Conservation (phyloP, 2,888 invertebrate species). For the Plebejus melissa region DNA sequence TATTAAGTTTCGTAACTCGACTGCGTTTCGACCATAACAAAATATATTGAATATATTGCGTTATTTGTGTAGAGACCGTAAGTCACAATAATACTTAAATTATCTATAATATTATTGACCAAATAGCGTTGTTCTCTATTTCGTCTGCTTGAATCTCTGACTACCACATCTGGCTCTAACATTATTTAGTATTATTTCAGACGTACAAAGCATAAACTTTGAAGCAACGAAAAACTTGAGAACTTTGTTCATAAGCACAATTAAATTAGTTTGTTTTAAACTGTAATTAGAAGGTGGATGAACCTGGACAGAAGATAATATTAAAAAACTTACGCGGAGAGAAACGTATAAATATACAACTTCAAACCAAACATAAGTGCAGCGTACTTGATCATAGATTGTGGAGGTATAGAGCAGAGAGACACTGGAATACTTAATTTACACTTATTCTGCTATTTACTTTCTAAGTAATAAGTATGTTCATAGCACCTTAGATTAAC, state of each 20-base stretch:
- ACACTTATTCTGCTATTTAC: too few species aligned
- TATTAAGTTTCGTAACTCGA: too few species aligned
- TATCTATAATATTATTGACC: too few species aligned
- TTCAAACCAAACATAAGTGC: slow-evolving; percentile 1
- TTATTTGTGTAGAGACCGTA: too few species aligned
- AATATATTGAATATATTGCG: too few species aligned
- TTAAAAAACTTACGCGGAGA: slow-evolving; percentile 18
- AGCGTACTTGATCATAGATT: background rate
- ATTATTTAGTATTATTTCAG: background rate
- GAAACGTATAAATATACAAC: slow-evolving; percentile 14
- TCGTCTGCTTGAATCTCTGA: too few species aligned
- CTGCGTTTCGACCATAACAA: too few species aligned
- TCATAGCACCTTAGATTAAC: too few species aligned
- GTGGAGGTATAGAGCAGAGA: background rate
- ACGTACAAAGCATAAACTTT: background rate
- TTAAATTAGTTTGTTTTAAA: slow-evolving; percentile 9
- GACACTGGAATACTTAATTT: background rate
- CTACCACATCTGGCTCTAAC: too few species aligned
- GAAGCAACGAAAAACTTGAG: background rate
- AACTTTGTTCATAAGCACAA: slow-evolving; percentile 6
- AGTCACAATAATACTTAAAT: too few species aligned
- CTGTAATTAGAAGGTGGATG: slow-evolving; percentile 18
- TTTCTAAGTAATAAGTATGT: too few species aligned
- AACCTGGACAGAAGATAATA: slow-evolving; percentile 21
- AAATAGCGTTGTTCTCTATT: too few species aligned